Base-by-base conservation (phyloP, 2,113 vertebrate species). In the Sinosuthora webbiana region DNA sequence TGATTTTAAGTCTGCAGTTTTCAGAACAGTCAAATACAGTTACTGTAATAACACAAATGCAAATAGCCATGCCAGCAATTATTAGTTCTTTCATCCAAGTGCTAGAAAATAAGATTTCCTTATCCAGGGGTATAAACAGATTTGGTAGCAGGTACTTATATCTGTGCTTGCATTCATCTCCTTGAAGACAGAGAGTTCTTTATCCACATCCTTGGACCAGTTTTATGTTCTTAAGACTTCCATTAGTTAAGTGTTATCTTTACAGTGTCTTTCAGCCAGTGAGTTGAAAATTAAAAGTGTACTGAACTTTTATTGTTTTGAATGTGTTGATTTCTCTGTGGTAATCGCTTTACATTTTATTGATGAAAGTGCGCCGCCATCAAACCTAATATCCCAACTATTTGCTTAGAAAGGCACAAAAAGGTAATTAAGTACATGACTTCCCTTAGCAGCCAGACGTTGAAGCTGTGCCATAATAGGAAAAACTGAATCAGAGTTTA, bases 401-500 rank as follows among this genome's bases (percentile, higher is more conserved):
- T 55, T 62, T 83, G 52, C 68, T 87, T 87, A 93, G 90, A 94
- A 96, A 87, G 64, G 79, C 65, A 84, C 59, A 67, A 79, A 84
- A 94, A 67, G 50, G 47, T 78, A 68, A 71, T 90, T 60, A 88
- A 80, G 49, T 89, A 63, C 73, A 49, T 53, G 25, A 81, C 53
- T 93, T 93, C 86, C 41, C 88, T 78, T 41, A 68, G 49, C 56
- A 83, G 19, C 52, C 68, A 64, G 83, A 82, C 25, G 27, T 27
- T 94, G 90, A 96, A 95, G 30, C 67, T 83, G 35, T 89, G 80
- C 87, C 68, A 70, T 90, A 77, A 81, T n/a, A 74, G 85, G 55
- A 94, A 95, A 96, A 95, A 69, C 31, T 87, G 80, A 95, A 82
- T 94, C 76, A 81, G 78, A 95, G 71, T 88, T 96, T 94, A 77